A percentile compares a stretch with the other conserved stretches of the same genome.
Evolutionary conservation across 2,888 invertebrate genomes (phyloP).

Genomic region (Sinelater perroti): DNA sequence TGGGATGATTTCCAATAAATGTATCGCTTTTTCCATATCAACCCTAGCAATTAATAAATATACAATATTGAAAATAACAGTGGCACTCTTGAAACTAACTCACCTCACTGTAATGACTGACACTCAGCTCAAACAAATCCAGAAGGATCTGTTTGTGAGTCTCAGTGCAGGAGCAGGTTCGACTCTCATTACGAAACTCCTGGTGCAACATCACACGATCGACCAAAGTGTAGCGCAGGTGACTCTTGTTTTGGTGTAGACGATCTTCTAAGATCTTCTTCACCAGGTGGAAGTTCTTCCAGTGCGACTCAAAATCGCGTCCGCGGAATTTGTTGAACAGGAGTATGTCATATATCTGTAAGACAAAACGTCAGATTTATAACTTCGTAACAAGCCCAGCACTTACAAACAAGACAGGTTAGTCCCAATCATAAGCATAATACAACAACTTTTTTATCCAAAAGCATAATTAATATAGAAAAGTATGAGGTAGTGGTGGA

Average conservation of each 20-base stretch:
- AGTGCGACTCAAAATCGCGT: slow-evolving; percentile 69
- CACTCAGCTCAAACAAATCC: slow-evolving; percentile 70
- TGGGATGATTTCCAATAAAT: no score
- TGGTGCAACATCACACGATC: slow-evolving; percentile 75
- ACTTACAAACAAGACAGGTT: no score
- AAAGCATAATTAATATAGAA: no score
- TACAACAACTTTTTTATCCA: no score
- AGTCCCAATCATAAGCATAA: no score
- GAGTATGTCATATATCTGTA: slow-evolving; percentile 73
- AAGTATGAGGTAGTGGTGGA: no score
- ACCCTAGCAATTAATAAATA: no score
- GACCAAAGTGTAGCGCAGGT: slow-evolving; percentile 70
- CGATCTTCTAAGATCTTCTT: slow-evolving; percentile 72
- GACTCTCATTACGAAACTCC: slow-evolving; percentile 63
- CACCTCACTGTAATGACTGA: slow-evolving; percentile 74
- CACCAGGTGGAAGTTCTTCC: slow-evolving; percentile 72
- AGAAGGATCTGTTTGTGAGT: slow-evolving; percentile 69
- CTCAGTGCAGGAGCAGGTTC: slow-evolving; percentile 64
- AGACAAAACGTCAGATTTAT: no score
- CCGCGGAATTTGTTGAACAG: slow-evolving; percentile 66
- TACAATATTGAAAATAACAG: background rate
- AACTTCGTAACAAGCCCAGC: no score
- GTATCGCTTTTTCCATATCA: no score
- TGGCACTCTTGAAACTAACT: slow-evolving; percentile 39
- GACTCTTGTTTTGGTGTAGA: slow-evolving; percentile 68